Evolutionary conservation across 2,797 vertebrate species (phyloP).

Genomic region (Cephalopachus bancanus): DNA sequence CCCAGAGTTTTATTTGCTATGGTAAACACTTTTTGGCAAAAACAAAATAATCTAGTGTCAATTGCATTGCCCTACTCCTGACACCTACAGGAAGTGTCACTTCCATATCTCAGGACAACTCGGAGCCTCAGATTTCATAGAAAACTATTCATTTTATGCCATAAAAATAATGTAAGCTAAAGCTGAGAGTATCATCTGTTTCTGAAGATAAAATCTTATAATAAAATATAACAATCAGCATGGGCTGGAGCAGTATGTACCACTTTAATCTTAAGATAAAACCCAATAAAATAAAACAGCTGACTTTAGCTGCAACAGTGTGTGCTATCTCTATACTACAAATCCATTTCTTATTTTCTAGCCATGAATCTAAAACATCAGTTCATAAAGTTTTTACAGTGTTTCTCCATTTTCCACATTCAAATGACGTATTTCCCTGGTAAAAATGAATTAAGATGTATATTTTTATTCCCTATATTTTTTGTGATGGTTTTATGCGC

Average conservation of each 20-base stretch:
- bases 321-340: conserved; percentile 82
- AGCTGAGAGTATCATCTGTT: conserved; percentile 67
- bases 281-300: conserved; percentile 84
- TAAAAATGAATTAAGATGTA: conserved; percentile 48
- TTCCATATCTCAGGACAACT: conserved; percentile 71
- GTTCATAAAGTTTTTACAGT: conserved; percentile 80
- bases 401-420: background rate
- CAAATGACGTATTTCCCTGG: conserved; percentile 15
- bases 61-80: conserved; percentile 11
- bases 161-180: conserved; percentile 76
- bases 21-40: conserved; percentile 55
- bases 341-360: conserved; percentile 83
- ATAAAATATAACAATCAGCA: conserved; percentile 68
- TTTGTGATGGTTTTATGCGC: background rate
- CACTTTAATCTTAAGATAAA: conserved; percentile 85
- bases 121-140: conserved; percentile 67
- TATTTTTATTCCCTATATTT: background rate
- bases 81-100: conserved; percentile 78
- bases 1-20: conserved; percentile 51
- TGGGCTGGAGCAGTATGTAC: conserved; percentile 63
- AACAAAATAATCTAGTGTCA: background rate
- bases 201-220: conserved; percentile 75
- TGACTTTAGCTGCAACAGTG: conserved; percentile 83
- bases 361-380: conserved; percentile 76
- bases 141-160: conserved; percentile 73